Evolutionary conservation across 1,140 invertebrate species (phyloP), one percentile per base, ranked within the genome.

Genomic region (Drosophila ananassae): DNA sequence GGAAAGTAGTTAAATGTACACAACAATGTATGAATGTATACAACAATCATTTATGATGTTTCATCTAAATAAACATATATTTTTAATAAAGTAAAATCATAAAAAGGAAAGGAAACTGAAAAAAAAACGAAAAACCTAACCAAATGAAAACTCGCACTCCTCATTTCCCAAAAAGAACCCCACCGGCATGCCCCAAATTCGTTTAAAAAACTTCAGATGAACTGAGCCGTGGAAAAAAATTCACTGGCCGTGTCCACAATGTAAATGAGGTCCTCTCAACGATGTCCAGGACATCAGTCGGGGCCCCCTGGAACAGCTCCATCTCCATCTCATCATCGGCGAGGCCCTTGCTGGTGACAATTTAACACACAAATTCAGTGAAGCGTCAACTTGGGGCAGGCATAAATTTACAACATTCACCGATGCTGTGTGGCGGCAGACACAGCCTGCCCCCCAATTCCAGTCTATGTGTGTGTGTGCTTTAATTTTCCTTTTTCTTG

Each of bases 331-430:
- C 66, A 55, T 53, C 44, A 32, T 53, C 30, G 25, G 25, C 25
- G 25, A 56, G 61, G 67, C 60, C 50, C 34, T 71, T 53, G 81
- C 68, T 84, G 81, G 72, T 77, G 81, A 80, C 78, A 83, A 83
- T 89, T 83, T 79, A 82, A 87, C 82, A 87, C 71, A 87, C 59
- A 78, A 87, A 83, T 60, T 68, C 83, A 89, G 63, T 89, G 84
- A 89, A 89, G 83, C 83, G 77, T 66, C 79, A 69, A 83, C 67
- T 79, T 67, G 76, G 76, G 79, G 81, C 76, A 83, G 76, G 72
- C 83, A 89, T 77, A 89, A 87, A 82, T 89, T 83, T 79, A 69
- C 79, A 79, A 64, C 81, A 73, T 60, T 64, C 57, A 55, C 41
- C 46, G 7, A 37, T 22, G 21, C 39, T 41, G 2, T 44, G 13